Evolutionary conservation across 2,888 invertebrate genomes (phyloP), one percentile per base, ranked within the genome.

Genomic region (Didymodactylos carnosus): DNA sequence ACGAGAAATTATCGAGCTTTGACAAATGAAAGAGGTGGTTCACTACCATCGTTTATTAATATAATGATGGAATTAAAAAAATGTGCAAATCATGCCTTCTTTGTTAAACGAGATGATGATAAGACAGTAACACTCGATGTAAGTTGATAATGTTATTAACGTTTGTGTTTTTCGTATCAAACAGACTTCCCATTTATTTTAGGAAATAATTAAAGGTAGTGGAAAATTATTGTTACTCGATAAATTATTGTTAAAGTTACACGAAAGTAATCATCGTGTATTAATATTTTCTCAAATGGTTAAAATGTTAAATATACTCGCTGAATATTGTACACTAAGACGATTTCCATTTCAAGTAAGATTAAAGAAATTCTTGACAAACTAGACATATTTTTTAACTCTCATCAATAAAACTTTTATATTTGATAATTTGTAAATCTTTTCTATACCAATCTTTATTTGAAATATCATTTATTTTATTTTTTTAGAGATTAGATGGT

Each of bases 261-360:
- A 89, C 80, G 94, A 94, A 84, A 94, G 94, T 0, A 97, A 97
- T 0, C 97, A 98, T 83, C 87, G 98, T 78, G 98, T 98, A 73
- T 87, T 98, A 41, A 98, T 98, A 80, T 98, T 98, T 84, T 95
- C 95, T 41, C 98, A 98, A 85, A 98, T 98, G 97, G 97, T 97
- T 71, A 88, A 94, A 80, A 94, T 98, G 94, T 86, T 98, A 80
- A 97, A 98, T 81, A 92, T 98, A 79, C 86, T 98, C 73, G 91
- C 92, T 8, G 97, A 98, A 83, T 98, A 98, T 84, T 86, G 98
- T 78, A 91, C 92, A 84, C 88, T 91, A 79, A 86, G 92, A 73
- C 91, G 94, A 83, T 98, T 95, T 83, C 89, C 91, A 14, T 95
- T 93, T 82, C 97, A 98, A 80, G 85, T 84, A 77, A n/a, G n/a